Percentiles rank a stretch among this genome's conserved stretches.
Evolutionary conservation across 2,113 vertebrate genomes (phyloP).

Genomic region (Aphyosemion australe): DNA sequence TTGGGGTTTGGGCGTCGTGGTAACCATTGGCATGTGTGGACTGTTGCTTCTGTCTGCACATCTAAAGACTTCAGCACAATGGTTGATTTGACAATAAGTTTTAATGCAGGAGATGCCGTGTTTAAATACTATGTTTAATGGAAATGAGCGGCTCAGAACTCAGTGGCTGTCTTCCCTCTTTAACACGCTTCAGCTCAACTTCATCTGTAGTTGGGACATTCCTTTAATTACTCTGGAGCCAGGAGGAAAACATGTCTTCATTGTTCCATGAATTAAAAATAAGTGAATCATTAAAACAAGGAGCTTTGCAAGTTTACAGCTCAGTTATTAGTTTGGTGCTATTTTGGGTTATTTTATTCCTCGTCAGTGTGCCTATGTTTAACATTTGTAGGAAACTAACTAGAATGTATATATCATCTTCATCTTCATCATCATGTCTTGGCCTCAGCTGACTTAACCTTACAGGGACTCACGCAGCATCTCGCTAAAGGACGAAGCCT

Average conservation of each 20-base stretch:
- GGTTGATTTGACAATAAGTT: slow-evolving; percentile 29
- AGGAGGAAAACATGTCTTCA: slow-evolving; percentile 24
- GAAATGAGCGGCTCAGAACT: slow-evolving; percentile 46
- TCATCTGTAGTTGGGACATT: slow-evolving; percentile 45
- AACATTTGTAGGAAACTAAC: too few species aligned
- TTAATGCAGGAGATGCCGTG: slow-evolving; percentile 38
- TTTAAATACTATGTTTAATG: slow-evolving; percentile 41
- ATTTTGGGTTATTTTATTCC: slow-evolving; percentile 1
- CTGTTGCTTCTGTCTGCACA: not conserved
- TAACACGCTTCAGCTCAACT: slow-evolving; percentile 52
- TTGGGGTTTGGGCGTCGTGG: not conserved
- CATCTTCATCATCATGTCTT: too few species aligned
- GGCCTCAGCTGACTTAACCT: too few species aligned
- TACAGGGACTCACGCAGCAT: too few species aligned
- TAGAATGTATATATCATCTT: too few species aligned
- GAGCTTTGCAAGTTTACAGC: slow-evolving; percentile 31
- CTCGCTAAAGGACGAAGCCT: too few species aligned
- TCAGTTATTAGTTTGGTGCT: slow-evolving; percentile 7
- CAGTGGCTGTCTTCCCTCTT: slow-evolving; percentile 46
- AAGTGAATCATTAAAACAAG: slow-evolving; percentile 51
- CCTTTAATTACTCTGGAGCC: slow-evolving; percentile 53
- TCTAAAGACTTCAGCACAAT: not conserved
- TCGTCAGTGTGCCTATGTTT: not conserved
- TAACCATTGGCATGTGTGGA: not conserved
- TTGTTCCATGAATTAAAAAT: slow-evolving; percentile 57